These are phyloP conservation scores for Erebia epiphron DNA, from an alignment of 2,888 invertebrate genomes.

Conservation along the genomic window DNA sequence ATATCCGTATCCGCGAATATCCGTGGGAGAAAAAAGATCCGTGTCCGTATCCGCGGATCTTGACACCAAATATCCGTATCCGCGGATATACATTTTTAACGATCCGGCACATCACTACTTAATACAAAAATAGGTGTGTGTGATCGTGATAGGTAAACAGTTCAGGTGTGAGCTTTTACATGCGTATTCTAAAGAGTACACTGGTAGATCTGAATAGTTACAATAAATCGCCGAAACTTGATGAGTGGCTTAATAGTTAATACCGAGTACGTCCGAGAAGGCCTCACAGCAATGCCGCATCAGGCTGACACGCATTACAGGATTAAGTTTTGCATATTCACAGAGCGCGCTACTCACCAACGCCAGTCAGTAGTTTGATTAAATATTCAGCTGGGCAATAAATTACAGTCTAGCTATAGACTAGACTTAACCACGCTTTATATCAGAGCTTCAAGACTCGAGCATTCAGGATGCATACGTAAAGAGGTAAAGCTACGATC, in stretches of 20 bases:
- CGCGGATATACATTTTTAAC: too few species aligned
- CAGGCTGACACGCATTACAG: constrained; percentile 52
- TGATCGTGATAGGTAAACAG: too few species aligned
- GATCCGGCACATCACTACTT: too few species aligned
- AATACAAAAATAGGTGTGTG: too few species aligned
- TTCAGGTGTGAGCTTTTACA: too few species aligned
- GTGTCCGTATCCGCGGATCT: too few species aligned
- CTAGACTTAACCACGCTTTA: constrained; percentile 23
- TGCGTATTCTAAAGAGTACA: background rate
- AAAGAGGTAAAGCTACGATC: background rate
- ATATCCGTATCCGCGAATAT: too few species aligned
- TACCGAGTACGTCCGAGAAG: background rate
- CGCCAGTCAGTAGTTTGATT: constrained; percentile 26
- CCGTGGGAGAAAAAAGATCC: too few species aligned
- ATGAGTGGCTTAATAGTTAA: constrained; percentile 15
- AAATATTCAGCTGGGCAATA: constrained; percentile 31
- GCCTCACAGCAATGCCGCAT: constrained; percentile 47
- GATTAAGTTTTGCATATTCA: constrained; percentile 68
- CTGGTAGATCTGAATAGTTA: background rate
- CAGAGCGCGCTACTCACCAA: constrained; percentile 22
- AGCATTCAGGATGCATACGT: constrained; percentile 4
- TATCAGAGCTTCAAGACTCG: constrained; percentile 8
- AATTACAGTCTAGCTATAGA: constrained; percentile 24
- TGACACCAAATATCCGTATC: too few species aligned
- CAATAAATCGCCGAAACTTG: constrained; percentile 10